Conservation (phyloP, 2,888 invertebrate genomes). For the Apotomis turbidana region DNA sequence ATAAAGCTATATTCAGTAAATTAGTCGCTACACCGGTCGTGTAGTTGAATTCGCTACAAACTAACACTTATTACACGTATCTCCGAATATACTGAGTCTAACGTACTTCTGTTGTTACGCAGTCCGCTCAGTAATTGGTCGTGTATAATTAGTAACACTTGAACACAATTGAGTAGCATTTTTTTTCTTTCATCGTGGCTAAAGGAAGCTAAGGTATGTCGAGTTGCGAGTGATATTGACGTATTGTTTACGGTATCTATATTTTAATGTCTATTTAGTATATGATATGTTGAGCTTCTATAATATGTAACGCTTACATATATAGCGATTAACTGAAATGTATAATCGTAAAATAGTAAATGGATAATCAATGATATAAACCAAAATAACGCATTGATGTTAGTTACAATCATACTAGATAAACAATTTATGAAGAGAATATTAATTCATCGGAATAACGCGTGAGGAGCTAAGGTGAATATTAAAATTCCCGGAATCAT, state of each 20-base stretch:
- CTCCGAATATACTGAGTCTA: background rate
- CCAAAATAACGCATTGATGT: too few species aligned
- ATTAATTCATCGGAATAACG: too few species aligned
- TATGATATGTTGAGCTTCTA: constrained; percentile 12
- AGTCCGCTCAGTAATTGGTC: constrained; percentile 6
- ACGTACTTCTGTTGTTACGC: background rate
- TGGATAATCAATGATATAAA: background rate
- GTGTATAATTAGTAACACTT: constrained; percentile 5
- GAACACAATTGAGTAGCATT: constrained; percentile 52
- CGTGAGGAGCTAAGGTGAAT: too few species aligned
- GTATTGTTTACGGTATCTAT: constrained; percentile 15
- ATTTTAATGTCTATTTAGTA: background rate
- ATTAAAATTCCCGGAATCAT: too few species aligned
- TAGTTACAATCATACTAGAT: too few species aligned
- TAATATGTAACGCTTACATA: constrained; percentile 26
- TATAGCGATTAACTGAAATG: background rate
- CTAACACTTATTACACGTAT: background rate
- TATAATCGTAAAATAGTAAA: background rate
- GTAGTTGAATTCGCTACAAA: background rate
- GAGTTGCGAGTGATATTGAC: constrained; percentile 40
- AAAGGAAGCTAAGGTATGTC: constrained; percentile 81
- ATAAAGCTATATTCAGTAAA: background rate
- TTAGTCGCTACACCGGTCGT: background rate
- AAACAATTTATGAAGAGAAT: too few species aligned
- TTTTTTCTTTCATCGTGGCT: constrained; percentile 65